A percentile compares a stretch with the other conserved stretches of the same genome.
These are phyloP conservation scores for Zootermopsis nevadensis DNA, from an alignment of 2,888 invertebrate species.

Conservation along the genomic window DNA sequence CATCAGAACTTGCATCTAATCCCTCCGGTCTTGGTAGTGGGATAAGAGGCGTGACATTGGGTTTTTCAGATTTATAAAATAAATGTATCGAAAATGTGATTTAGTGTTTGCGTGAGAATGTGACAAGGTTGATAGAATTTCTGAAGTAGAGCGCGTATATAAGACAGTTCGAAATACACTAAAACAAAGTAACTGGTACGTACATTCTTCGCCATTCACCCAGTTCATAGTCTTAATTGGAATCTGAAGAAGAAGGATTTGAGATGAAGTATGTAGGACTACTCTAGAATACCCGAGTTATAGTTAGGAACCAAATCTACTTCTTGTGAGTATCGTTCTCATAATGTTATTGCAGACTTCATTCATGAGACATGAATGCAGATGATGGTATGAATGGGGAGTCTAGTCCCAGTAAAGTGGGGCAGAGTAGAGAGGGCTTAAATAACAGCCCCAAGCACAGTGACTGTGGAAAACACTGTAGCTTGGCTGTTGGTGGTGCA, in stretches of 20 bases:
- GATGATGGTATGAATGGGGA: slow-evolving; percentile 50
- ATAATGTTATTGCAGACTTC: not conserved
- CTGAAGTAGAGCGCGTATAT: not conserved
- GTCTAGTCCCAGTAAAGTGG: slow-evolving; percentile 41
- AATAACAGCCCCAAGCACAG: slow-evolving; percentile 48
- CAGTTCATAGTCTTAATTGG: not conserved
- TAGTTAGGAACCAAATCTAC: not conserved
- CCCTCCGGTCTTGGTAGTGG: not conserved
- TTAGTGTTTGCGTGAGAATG: not conserved
- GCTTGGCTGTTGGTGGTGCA: slow-evolving; percentile 51
- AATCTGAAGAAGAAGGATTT: not conserved
- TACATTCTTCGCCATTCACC: not conserved
- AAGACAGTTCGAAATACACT: not conserved
- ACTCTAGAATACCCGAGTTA: not conserved
- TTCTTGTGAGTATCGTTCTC: not conserved
- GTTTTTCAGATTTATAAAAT: not conserved
- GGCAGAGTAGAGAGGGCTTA: slow-evolving; percentile 27
- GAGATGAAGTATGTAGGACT: not conserved
- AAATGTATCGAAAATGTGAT: no score
- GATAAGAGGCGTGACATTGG: slow-evolving; percentile 19
- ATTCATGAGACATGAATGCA: slow-evolving; percentile 47
- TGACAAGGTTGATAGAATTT: not conserved
- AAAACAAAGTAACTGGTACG: not conserved
- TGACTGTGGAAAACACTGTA: slow-evolving; percentile 50
- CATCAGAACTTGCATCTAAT: not conserved